Evolutionary conservation across 2,797 vertebrate genomes (phyloP).

Genomic region (Cyprinodon diabolis): DNA sequence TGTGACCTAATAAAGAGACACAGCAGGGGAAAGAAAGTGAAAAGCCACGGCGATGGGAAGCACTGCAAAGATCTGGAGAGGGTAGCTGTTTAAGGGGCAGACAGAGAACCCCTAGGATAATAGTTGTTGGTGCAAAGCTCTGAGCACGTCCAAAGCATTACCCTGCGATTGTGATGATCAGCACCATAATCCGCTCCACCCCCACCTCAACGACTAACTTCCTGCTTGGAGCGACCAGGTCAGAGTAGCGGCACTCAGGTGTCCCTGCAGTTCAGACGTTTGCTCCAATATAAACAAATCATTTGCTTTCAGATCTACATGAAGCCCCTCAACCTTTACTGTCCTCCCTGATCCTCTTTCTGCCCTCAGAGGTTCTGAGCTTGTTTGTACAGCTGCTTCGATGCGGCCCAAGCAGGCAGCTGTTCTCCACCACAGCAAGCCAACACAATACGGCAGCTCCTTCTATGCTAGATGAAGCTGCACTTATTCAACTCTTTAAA

Average conservation of each 20-base stretch:
- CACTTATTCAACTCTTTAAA: conserved; percentile 48
- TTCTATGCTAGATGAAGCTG: conserved; percentile 62
- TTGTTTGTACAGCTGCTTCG: conserved; percentile 79
- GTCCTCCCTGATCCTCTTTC: conserved; percentile 36
- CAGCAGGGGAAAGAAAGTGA: conserved; percentile 4
- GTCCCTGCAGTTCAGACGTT: no score
- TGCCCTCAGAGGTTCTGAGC: conserved; percentile 39
- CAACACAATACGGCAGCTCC: conserved; percentile 67
- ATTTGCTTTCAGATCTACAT: conserved; percentile 51
- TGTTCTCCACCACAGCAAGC: conserved; percentile 58
- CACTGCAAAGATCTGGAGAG: conserved; percentile 21
- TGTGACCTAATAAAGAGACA: conserved; percentile 51
- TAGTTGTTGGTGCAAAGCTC: conserved; percentile 28
- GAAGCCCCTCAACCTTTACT: conserved; percentile 33
- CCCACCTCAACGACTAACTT: conserved; percentile 22
- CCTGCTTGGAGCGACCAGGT: conserved; percentile 16
- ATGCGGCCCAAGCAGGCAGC: conserved; percentile 61
- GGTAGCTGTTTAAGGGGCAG: conserved; percentile 27
- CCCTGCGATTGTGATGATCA: conserved; percentile 43
- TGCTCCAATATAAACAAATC: not conserved
- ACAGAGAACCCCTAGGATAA: conserved; percentile 9
- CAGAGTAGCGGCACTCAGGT: not conserved
- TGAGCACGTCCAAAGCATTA: conserved; percentile 46
- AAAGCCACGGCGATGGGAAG: conserved; percentile 23
- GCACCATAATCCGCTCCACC: conserved; percentile 36